These are phyloP conservation scores for Varecia variegata DNA, from an alignment of 2,797 vertebrate species.

Conservation along the genomic window DNA sequence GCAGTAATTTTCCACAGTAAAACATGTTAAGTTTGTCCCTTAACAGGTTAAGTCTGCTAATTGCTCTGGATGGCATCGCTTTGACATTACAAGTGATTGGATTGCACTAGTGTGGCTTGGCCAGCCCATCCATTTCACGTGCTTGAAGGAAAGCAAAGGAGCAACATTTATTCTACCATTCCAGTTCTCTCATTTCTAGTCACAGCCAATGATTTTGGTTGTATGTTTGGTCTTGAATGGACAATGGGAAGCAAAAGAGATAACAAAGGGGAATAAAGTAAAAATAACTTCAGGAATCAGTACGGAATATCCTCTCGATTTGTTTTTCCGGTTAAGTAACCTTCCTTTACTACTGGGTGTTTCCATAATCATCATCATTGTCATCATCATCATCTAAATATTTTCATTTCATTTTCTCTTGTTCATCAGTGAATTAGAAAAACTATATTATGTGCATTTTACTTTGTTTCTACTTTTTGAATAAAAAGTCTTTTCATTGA, in stretches of 20 bases:
- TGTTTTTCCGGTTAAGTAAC: neutral
- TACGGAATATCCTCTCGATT: neutral
- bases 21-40: neutral
- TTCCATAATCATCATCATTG: neutral
- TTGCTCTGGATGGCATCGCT: accelerated
- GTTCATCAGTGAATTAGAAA: neutral
- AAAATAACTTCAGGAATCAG: neutral
- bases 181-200: neutral
- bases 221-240: neutral
- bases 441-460: neutral
- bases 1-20: neutral
- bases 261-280: neutral
- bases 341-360: neutral
- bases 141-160: neutral
- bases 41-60: neutral
- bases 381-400: neutral
- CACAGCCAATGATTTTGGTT: neutral
- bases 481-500: neutral
- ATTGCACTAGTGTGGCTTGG: neutral
- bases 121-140: neutral
- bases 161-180: neutral
- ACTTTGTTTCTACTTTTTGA: neutral
- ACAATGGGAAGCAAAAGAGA: neutral
- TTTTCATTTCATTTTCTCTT: neutral
- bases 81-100: neutral